Evolutionary conservation across 2,113 vertebrate genomes (phyloP), one percentile per base, ranked within the genome.

Genomic region (Ceyx melanurus): DNA sequence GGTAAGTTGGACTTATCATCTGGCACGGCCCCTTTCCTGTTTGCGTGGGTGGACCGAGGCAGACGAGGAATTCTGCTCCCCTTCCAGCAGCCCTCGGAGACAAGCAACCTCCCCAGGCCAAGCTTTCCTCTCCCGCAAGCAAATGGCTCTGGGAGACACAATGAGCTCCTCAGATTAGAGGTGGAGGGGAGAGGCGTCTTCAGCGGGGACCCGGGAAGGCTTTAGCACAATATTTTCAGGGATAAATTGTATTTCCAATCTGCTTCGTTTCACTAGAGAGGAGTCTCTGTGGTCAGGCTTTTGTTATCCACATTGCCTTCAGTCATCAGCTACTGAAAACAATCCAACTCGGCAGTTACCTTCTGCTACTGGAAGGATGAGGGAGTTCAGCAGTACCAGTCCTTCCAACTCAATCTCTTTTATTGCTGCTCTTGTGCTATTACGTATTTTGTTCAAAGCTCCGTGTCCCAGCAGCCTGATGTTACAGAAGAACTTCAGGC

Each of bases 51-150:
- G 74, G 76, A 90, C 50, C 0, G 77, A 86, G 82, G 86, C 90
- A 94, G 89, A 71, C 72, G 54, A 88, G 78, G 76, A 80, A 91
- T 97, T 67, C 79, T 92, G 86, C 94, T 93, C 85, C 87, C 82
- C 68, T 94, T 91, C 90, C 95, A 91, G 37, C 40, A 89, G 88
- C 90, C 77, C 89, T 86, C 2, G 35, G 84, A 78, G 80, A 92
- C 68, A 66, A 37, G 92, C 19, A 68, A n/a, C 92, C 90, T 95
- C 89, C 89, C 90, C 74, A 85, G 82, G 93, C 89, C 90, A 95
- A 86, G 88, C 74, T 3, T 54, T 71, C 20, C 19, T 51, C 81
- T 95, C 94, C 93, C 10, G 11, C 90, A 50, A 95, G 70, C 9
- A 95, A 86, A 83, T 2, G 78, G 82, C 61, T n/a, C 92, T 66